Conservation (phyloP, 2,888 invertebrate genomes). For the Serrognathus titanus region DNA sequence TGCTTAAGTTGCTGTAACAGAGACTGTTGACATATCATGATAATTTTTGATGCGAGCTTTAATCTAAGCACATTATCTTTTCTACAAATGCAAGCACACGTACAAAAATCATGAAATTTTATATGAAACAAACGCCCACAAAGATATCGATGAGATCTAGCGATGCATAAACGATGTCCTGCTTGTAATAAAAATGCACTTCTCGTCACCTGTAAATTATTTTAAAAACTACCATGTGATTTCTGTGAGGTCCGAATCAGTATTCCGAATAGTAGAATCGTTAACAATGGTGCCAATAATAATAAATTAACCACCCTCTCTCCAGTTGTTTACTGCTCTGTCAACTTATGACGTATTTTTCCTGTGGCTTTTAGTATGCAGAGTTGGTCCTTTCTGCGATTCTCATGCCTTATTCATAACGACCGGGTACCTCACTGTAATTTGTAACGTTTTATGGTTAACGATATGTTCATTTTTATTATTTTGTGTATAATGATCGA, state of each 20-base stretch:
- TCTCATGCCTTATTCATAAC: conserved; percentile 45
- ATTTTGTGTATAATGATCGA: conserved; percentile 36
- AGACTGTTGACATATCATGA: neutral
- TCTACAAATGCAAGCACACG: neutral
- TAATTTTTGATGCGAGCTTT: neutral
- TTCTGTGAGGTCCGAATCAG: conserved; percentile 45
- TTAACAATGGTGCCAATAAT: conserved; percentile 48
- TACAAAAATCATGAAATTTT: conserved; percentile 1
- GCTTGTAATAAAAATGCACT: conserved; percentile 14
- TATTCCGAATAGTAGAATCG: conserved; percentile 42
- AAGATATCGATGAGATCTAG: conserved; percentile 5
- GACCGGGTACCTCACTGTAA: conserved; percentile 40
- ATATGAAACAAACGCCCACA: conserved; percentile 4
- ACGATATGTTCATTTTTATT: conserved; percentile 41
- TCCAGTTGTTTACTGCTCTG: conserved; percentile 31
- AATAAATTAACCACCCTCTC: conserved; percentile 48
- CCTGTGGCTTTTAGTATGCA: conserved; percentile 35
- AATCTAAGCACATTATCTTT: conserved; percentile 1
- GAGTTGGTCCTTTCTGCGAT: conserved; percentile 36
- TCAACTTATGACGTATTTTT: conserved; percentile 39
- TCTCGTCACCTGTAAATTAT: conserved; percentile 20
- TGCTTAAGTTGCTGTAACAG: no score
- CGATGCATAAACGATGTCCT: conserved; percentile 15
- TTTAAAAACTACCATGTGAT: conserved; percentile 21
- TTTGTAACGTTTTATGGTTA: conserved; percentile 45